These are phyloP conservation scores for Bhutanitis thaidina DNA, from an alignment of 2,888 invertebrate genomes.

Conservation along the genomic window DNA sequence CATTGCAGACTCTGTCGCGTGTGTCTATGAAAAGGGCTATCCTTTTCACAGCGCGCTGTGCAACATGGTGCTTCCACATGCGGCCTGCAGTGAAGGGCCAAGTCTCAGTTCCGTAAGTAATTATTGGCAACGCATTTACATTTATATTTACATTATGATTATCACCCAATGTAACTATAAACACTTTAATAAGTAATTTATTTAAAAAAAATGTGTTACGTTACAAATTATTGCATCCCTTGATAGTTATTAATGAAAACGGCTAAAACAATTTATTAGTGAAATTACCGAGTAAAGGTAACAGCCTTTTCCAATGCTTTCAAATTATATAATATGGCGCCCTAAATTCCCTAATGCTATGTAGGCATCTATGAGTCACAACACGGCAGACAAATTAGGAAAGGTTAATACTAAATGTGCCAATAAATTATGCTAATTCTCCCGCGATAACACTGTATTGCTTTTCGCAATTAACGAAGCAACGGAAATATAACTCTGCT, in stretches of 20 bases:
- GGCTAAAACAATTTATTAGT: slow-evolving; percentile 10
- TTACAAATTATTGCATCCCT: slow-evolving; percentile 6
- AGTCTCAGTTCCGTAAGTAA: too few relatives aligned
- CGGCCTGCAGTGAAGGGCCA: too few relatives aligned
- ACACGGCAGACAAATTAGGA: slow-evolving; percentile 13
- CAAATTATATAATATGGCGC: neutral
- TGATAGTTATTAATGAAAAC: slow-evolving; percentile 1
- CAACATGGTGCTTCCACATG: too few relatives aligned
- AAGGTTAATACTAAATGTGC: slow-evolving; percentile 13
- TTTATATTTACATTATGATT: too few relatives aligned
- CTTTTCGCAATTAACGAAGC: slow-evolving; percentile 4
- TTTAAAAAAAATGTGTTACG: neutral
- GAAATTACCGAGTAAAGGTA: neutral
- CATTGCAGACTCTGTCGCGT: too few relatives aligned
- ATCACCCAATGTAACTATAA: too few relatives aligned
- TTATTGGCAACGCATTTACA: too few relatives aligned
- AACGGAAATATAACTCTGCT: slow-evolving; percentile 13
- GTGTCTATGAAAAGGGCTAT: too few relatives aligned
- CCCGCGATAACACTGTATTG: slow-evolving; percentile 6
- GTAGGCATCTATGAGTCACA: slow-evolving; percentile 11
- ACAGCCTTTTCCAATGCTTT: neutral
- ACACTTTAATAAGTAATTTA: too few relatives aligned
- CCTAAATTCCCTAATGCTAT: slow-evolving; percentile 11
- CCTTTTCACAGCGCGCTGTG: too few relatives aligned
- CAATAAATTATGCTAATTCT: slow-evolving; percentile 4